These are phyloP conservation scores for Tenthredo notha DNA, from an alignment of 2,888 invertebrate species.

Conservation along the genomic window DNA sequence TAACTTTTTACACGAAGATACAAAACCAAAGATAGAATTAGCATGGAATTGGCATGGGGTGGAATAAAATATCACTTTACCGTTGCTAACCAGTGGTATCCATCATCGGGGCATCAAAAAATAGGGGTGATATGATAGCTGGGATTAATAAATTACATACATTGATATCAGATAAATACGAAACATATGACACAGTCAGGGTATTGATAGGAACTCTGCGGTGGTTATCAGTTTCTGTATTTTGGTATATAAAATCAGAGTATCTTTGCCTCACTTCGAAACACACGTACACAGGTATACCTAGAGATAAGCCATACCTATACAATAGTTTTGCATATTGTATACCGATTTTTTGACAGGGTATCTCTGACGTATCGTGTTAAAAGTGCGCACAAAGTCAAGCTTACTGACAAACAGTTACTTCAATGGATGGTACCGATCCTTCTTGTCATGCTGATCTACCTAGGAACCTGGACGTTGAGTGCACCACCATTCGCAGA, in stretches of 20 bases:
- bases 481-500: conserved; percentile 92
- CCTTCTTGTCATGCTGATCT: conserved; percentile 92
- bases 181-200: neutral
- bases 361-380: conserved; percentile 95
- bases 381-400: conserved; percentile 95
- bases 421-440: conserved; percentile 97
- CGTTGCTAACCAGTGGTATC: conserved; percentile 8
- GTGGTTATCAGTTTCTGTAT: neutral
- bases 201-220: neutral
- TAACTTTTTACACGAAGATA: neutral
- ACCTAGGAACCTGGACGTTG: conserved; percentile 94
- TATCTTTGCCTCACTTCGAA: neutral
- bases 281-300: neutral
- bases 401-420: conserved; percentile 94
- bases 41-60: conserved; percentile 1
- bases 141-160: conserved; percentile 7
- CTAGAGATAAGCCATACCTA: neutral
- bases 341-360: conserved; percentile 79
- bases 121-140: neutral
- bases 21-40: neutral
- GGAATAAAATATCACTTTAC: conserved; percentile 25
- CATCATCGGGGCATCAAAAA: conserved; percentile 18
- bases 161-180: conserved; percentile 1
- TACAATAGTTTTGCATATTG: neutral
- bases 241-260: neutral